Conservation (phyloP, 2,113 vertebrate genomes). For the Miniopterus natalensis region DNA sequence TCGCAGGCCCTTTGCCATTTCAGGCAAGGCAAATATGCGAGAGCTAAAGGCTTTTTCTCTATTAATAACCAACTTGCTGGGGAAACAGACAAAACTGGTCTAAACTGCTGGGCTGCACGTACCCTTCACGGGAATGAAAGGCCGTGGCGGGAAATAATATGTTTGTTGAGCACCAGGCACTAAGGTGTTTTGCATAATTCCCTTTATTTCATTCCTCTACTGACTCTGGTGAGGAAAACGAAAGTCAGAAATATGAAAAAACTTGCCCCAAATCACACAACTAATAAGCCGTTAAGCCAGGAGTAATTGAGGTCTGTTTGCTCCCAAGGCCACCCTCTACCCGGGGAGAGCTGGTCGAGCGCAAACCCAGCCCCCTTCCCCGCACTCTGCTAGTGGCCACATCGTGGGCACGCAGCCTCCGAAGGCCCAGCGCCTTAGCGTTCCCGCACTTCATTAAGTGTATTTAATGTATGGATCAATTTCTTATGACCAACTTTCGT, state of each 20-base stretch:
- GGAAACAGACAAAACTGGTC: not conserved
- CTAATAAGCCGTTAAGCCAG: not conserved
- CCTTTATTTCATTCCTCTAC: not conserved
- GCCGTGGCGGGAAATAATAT: not conserved
- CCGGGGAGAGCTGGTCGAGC: not conserved
- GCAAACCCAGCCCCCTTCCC: not conserved
- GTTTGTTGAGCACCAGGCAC: too few species aligned
- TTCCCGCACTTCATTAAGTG: not conserved
- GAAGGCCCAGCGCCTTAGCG: not conserved
- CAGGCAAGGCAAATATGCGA: not conserved
- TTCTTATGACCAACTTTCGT: not conserved
- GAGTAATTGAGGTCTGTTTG: not conserved
- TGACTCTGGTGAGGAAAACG: not conserved
- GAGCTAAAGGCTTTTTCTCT: not conserved
- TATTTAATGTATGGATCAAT: not conserved
- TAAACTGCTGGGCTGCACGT: not conserved
- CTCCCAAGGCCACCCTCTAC: not conserved
- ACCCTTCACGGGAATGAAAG: not conserved
- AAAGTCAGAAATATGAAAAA: not conserved
- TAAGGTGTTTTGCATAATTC: not conserved
- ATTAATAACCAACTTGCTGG: not conserved
- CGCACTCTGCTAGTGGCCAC: accelerated
- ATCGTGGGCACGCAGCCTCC: accelerated
- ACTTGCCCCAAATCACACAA: not conserved
- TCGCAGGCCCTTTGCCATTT: not conserved